These are phyloP conservation scores for Polypterus senegalus DNA, from an alignment of 2,113 vertebrate species.

Conservation along the genomic window DNA sequence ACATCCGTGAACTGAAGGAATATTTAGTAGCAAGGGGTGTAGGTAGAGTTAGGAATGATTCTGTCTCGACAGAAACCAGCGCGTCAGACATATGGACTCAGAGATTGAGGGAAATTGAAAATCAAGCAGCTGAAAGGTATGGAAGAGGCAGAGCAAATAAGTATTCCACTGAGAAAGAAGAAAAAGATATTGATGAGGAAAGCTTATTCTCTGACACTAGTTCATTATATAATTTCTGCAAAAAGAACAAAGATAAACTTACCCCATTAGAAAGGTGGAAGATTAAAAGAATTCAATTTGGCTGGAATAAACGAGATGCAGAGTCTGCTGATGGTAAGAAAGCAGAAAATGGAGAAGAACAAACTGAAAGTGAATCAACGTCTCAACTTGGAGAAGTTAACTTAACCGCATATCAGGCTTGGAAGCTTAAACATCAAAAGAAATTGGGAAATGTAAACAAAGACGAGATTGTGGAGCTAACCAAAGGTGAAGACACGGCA, in stretches of 20 bases:
- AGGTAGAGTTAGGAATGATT: conserved; percentile 34
- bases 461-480: conserved; percentile 67
- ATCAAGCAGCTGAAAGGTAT: conserved; percentile 57
- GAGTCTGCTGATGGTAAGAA: conserved; percentile 34
- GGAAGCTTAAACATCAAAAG: conserved; percentile 81
- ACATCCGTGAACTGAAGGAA: conserved; percentile 55
- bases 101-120: conserved; percentile 72
- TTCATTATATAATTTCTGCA: conserved; percentile 86
- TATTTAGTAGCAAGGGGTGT: conserved; percentile 35
- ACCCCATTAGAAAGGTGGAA: conserved; percentile 84
- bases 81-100: conserved; percentile 80
- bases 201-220: conserved; percentile 69
- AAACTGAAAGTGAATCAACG: conserved; percentile 25
- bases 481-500: conserved; percentile 57
- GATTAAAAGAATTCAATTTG: conserved; percentile 87
- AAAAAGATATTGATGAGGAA: conserved; percentile 54
- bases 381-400: conserved; percentile 51
- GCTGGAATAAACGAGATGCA: conserved; percentile 78
- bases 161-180: conserved; percentile 10
- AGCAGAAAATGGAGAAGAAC: conserved; percentile 29
- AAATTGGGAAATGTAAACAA: conserved; percentile 64
- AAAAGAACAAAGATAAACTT: conserved; percentile 78
- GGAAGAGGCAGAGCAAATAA: conserved; percentile 20
- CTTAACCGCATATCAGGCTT: conserved; percentile 80
- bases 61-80: conserved; percentile 48